phyloP scores from a whole-genome alignment of 2,113 vertebrate genomes.

The Malaclemys terrapin region DNA sequence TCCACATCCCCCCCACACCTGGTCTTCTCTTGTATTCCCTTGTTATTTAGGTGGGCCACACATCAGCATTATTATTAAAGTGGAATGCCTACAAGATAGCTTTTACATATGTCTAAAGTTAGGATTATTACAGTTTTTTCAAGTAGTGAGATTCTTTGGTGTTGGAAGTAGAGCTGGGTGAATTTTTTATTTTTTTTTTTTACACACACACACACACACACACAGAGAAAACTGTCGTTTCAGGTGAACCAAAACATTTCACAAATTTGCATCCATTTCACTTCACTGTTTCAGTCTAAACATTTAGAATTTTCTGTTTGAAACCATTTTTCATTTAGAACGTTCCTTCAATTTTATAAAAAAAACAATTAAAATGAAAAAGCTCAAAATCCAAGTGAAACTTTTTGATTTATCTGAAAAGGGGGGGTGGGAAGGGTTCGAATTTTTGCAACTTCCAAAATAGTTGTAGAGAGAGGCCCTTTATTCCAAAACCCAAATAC shows the following conservation, averaged over 20 bases:
- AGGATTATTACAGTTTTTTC: no score
- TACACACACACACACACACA: no score
- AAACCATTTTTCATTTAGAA: not conserved
- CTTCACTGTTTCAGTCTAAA: not conserved
- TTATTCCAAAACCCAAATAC: not conserved
- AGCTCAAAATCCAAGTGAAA: not conserved
- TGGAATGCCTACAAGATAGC: not conserved
- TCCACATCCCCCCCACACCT: not conserved
- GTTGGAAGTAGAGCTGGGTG: not conserved
- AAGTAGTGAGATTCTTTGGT: not conserved
- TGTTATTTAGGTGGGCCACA: not conserved
- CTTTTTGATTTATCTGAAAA: not conserved
- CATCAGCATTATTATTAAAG: not conserved
- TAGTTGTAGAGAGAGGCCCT: not conserved
- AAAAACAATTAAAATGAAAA: not conserved
- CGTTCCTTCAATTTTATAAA: not conserved
- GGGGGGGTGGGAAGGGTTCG: accelerated
- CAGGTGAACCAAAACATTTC: not conserved
- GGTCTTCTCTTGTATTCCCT: not conserved
- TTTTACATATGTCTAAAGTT: not conserved
- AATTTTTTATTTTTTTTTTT: not conserved
- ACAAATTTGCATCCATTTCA: not conserved
- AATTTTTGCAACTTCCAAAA: not conserved
- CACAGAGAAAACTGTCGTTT: not conserved
- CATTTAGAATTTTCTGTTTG: not conserved